phyloP scores from a whole-genome alignment of 2,888 invertebrate genomes.

The Oligia fasciuncula region DNA sequence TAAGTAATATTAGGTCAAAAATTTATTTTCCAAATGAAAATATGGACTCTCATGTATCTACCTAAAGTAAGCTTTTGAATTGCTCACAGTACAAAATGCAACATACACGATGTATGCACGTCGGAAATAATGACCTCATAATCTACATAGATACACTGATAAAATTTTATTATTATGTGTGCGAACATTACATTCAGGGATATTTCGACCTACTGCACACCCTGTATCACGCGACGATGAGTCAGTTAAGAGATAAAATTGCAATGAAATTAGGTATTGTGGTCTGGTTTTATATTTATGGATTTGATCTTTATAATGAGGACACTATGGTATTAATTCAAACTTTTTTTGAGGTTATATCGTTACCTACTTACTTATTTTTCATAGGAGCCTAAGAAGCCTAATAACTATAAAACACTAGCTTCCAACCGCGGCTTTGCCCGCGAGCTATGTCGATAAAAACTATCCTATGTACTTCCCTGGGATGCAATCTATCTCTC shows the following conservation, averaged over 20 bases:
- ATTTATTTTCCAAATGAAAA: neutral
- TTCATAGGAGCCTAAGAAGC: neutral
- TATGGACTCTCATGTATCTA: neutral
- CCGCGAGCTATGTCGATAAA: too few species aligned
- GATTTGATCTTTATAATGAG: neutral
- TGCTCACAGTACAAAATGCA: constrained; percentile 29
- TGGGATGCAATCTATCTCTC: too few species aligned
- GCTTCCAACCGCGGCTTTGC: too few species aligned
- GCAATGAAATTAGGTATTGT: constrained; percentile 3
- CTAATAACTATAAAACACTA: neutral
- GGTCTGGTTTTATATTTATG: neutral
- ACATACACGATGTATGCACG: constrained; percentile 42
- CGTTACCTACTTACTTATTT: neutral
- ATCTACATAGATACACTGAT: constrained; percentile 41
- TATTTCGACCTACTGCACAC: constrained; percentile 19
- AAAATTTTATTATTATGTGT: constrained; percentile 25
- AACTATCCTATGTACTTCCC: too few species aligned
- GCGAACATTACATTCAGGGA: constrained; percentile 8
- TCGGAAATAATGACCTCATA: constrained; percentile 57
- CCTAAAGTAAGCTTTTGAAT: constrained; percentile 7
- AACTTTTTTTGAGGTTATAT: neutral
- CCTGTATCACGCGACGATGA: constrained; percentile 22
- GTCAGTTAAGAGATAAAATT: constrained; percentile 26
- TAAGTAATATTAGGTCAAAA: neutral
- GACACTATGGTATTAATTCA: neutral